phyloP scores from a whole-genome alignment of 2,888 invertebrate genomes.

The Drosophila putrida region DNA sequence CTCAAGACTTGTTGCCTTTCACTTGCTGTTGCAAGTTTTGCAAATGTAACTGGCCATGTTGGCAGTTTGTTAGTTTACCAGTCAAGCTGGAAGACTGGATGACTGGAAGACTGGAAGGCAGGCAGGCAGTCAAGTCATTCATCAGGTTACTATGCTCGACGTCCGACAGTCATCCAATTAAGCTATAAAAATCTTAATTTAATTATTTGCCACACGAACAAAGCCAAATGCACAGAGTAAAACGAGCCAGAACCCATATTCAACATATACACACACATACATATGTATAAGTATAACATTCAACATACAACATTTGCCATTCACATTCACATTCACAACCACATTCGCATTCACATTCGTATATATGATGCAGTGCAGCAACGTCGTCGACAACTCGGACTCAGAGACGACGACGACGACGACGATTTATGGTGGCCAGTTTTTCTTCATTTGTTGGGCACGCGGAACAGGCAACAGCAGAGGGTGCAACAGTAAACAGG shows the following conservation, averaged over 20 bases:
- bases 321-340: constrained; percentile 58
- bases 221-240: constrained; percentile 42
- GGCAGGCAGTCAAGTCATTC: constrained; percentile 57
- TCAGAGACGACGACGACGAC: constrained; percentile 34
- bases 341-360: constrained; percentile 37
- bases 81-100: constrained; percentile 31
- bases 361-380: constrained; percentile 54
- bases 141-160: constrained; percentile 53
- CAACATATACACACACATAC: constrained; percentile 19
- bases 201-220: constrained; percentile 77
- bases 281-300: constrained; percentile 1
- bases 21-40: constrained; percentile 41
- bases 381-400: constrained; percentile 35
- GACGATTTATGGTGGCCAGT: constrained; percentile 75
- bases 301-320: constrained; percentile 32
- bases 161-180: constrained; percentile 74
- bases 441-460: constrained; percentile 70
- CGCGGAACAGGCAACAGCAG: constrained; percentile 33
- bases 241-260: constrained; percentile 22
- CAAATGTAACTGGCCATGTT: constrained; percentile 46
- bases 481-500: no score
- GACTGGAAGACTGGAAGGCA: constrained; percentile 10
- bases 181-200: constrained; percentile 79
- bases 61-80: constrained; percentile 25
- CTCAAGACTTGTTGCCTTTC: constrained; percentile 57